These are phyloP conservation scores for Prorops nasuta DNA, from an alignment of 1,140 invertebrate genomes.

Conservation along the genomic window DNA sequence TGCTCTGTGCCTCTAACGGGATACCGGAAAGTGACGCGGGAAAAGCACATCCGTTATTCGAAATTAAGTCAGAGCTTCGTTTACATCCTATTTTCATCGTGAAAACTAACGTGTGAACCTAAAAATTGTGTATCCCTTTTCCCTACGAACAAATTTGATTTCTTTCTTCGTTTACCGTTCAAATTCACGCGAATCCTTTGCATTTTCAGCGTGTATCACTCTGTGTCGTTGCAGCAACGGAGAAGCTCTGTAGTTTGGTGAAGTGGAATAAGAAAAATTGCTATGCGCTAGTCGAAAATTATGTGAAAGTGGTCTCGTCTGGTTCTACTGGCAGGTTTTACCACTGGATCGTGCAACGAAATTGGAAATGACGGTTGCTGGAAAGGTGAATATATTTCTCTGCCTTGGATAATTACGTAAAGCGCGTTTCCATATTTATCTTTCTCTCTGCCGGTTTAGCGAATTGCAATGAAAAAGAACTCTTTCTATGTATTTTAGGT, in stretches of 20 bases:
- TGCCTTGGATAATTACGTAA: too few species aligned
- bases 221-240: neutral
- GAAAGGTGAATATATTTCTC: slow-evolving; percentile 20
- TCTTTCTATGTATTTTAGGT: too few species aligned
- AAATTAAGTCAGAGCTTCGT: too few species aligned
- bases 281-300: neutral
- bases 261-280: neutral
- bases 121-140: too few species aligned
- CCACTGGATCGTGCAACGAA: neutral
- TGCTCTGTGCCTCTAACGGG: too few species aligned
- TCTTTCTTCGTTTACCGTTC: neutral
- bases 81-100: too few species aligned
- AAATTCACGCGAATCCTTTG: neutral
- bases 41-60: too few species aligned
- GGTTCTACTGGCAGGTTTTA: neutral
- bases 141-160: too few species aligned
- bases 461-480: too few species aligned
- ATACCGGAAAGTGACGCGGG: too few species aligned
- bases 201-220: neutral
- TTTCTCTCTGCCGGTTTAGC: neutral
- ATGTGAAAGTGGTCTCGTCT: neutral
- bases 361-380: slow-evolving; percentile 27
- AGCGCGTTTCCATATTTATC: slow-evolving; percentile 3
- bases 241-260: neutral
- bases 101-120: too few species aligned